Evolutionary conservation across 2,113 vertebrate species (phyloP).

Genomic region (Phrynosoma platyrhinos): DNA sequence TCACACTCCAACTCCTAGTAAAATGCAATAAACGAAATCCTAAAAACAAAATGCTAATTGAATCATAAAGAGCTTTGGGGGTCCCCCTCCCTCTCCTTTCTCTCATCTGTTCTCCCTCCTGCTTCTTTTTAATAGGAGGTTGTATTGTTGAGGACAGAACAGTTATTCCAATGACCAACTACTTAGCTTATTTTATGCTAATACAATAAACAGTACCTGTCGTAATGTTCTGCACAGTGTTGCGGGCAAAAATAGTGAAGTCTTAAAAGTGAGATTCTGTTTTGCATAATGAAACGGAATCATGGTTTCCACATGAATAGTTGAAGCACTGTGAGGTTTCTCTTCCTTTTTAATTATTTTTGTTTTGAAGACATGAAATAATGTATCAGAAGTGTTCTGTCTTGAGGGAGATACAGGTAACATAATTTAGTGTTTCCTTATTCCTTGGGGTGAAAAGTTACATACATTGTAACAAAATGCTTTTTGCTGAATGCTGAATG

Average conservation of each 20-base stretch:
- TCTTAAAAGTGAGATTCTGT: constrained; percentile 74
- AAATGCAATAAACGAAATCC: constrained; percentile 75
- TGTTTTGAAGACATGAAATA: constrained; percentile 67
- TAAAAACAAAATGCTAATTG: constrained; percentile 82
- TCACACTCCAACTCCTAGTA: constrained; percentile 73
- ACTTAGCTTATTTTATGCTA: constrained; percentile 82
- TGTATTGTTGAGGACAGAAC: constrained; percentile 78
- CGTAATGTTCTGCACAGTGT: constrained; percentile 69
- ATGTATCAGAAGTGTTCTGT: constrained; percentile 59
- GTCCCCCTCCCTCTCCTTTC: background rate
- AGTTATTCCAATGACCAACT: constrained; percentile 81
- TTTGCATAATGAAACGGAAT: constrained; percentile 73
- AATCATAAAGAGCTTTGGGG: constrained; percentile 74
- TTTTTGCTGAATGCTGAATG: constrained; percentile 22
- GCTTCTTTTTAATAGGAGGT: constrained; percentile 58
- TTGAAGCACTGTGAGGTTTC: constrained; percentile 24
- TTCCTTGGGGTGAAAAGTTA: constrained; percentile 41
- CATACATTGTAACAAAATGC: constrained; percentile 38
- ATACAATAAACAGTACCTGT: constrained; percentile 83
- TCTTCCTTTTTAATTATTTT: constrained; percentile 37
- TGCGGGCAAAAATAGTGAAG: constrained; percentile 69
- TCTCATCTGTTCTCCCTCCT: background rate
- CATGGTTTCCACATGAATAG: constrained; percentile 66
- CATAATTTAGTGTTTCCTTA: constrained; percentile 45
- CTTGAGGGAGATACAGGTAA: constrained; percentile 56